Evolutionary conservation across 2,113 vertebrate genomes (phyloP), one percentile per base, ranked within the genome.

Genomic region (Grammomys surdaster): DNA sequence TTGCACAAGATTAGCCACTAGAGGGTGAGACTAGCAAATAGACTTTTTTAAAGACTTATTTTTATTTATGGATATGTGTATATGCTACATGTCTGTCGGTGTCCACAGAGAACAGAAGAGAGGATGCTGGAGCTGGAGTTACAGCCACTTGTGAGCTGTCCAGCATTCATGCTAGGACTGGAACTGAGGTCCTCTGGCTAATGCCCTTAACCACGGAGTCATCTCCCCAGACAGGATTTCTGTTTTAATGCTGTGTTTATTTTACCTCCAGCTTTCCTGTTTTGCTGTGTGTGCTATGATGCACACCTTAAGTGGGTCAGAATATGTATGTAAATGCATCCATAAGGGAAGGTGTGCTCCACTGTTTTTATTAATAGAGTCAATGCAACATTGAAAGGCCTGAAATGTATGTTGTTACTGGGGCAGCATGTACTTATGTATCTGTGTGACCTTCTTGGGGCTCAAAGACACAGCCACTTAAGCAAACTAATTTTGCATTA

Each of bases 391-490:
- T 69, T 17, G 16, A 28, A 92, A 84, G 77, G 10, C 33, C 7
- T 40, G 20, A 58, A 20, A 20, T 14, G 1, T 36, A 16, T 5
- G 63, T 72, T 36, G 24, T 46, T 58, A 43, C 56, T 26, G 26
- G 51, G 48, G 20, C 87, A 60, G 31, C 54, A 13, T 78, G n/a
- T 0, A 0, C 2, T 40, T 24, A 51, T 76, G 69, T 51, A 54
- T 80, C 28, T 9, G 10, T 40, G 80, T 85, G 93, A 96, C 65
- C 93, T 97, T 96, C 88, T 72, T 56, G 46, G 54, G 33, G 40
- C 84, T 97, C 80, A 95, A 85, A 96, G 95, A 92, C 90, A 90
- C 48, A 96, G 92, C 33, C 88, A 94, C 88, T 96, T 91, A 93
- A 70, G 56, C 78, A 94, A 78, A 84, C 95, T 95, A 94, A 96